Evolutionary conservation across 2,113 vertebrate genomes (phyloP).

Genomic region (Nothoprocta perdicaria): DNA sequence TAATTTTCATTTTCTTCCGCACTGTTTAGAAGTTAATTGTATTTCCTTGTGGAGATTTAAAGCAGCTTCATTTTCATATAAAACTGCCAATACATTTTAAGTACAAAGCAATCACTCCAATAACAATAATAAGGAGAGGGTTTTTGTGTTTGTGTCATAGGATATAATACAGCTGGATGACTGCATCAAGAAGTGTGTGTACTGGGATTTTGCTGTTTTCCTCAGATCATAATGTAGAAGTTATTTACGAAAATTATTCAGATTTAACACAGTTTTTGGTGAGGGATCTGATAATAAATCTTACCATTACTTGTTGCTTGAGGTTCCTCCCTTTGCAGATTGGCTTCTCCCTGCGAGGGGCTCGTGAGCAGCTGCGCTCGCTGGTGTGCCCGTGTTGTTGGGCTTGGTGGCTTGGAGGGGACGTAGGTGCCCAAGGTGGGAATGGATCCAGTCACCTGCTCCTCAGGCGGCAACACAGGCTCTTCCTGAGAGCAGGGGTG

Average conservation of each 20-base stretch:
- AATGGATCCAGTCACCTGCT: neutral
- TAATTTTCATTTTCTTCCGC: neutral
- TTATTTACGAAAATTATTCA: neutral
- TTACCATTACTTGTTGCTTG: neutral
- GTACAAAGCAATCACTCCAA: neutral
- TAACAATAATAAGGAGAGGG: neutral
- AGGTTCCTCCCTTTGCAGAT: neutral
- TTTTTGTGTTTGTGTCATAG: neutral
- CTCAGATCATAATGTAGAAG: neutral
- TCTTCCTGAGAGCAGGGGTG: neutral
- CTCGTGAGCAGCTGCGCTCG: neutral
- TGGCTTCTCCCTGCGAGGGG: neutral
- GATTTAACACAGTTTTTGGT: neutral
- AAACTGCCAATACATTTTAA: neutral
- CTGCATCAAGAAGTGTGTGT: neutral
- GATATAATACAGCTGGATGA: neutral
- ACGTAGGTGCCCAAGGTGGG: neutral
- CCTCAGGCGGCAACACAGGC: neutral
- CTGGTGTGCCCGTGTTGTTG: too few species aligned
- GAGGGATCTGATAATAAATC: neutral
- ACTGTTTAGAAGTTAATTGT: neutral
- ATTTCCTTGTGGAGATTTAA: neutral
- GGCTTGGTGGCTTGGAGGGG: too few species aligned
- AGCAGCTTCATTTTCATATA: neutral
- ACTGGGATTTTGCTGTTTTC: neutral